Percentiles rank a stretch among this genome's conserved stretches.
Evolutionary conservation across 2,888 invertebrate genomes (phyloP).

Genomic region (Tridacna gigas): DNA sequence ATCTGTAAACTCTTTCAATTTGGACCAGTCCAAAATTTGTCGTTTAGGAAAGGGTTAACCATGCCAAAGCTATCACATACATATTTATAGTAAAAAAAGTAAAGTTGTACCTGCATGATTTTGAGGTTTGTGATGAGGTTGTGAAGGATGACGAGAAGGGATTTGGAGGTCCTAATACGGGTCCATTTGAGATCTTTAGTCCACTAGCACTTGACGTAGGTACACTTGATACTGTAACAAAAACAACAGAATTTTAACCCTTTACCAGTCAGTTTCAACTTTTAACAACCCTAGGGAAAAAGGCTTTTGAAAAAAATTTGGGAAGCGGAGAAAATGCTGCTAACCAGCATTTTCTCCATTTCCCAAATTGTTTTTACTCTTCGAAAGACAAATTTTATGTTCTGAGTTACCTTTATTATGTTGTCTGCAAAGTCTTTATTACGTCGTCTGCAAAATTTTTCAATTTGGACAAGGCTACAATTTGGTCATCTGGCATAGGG

Average conservation of each 20-base stretch:
- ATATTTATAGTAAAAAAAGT: not conserved
- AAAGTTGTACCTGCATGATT: constrained; percentile 17
- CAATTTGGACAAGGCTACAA: too few species aligned
- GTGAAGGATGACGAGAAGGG: constrained; percentile 18
- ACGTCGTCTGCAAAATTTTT: too few species aligned
- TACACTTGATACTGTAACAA: constrained; percentile 19
- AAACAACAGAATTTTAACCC: not conserved
- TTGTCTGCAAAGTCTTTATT: too few species aligned
- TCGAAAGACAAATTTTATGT: too few species aligned
- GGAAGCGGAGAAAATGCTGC: not conserved
- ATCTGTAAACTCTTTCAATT: too few species aligned
- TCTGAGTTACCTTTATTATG: too few species aligned
- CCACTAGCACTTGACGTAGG: constrained; percentile 20
- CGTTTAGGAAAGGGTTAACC: too few species aligned
- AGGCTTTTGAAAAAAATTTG: not conserved
- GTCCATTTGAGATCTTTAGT: constrained; percentile 32
- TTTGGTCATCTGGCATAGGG: too few species aligned
- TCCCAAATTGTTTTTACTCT: too few species aligned
- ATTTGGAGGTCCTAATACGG: constrained; percentile 6
- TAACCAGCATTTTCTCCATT: too few species aligned
- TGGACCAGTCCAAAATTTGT: too few species aligned
- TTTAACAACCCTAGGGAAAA: constrained; percentile 7
- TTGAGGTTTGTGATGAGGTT: constrained; percentile 4
- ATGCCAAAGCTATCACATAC: too few species aligned
- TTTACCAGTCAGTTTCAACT: not conserved